These are phyloP conservation scores for Xenopus borealis DNA, from an alignment of 2,113 vertebrate species.

Conservation along the genomic window DNA sequence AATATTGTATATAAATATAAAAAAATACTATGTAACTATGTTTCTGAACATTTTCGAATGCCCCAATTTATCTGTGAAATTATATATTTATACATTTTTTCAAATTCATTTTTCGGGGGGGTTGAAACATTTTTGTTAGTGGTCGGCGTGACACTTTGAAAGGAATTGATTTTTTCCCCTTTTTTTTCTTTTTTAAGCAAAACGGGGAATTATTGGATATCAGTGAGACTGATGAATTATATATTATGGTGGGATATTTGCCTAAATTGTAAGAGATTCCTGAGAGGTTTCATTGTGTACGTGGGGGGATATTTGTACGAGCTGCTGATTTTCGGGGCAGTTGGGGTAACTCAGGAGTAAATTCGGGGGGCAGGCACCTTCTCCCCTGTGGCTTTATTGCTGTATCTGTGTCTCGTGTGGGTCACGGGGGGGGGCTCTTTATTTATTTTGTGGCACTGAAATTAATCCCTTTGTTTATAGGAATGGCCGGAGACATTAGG, in stretches of 20 bases:
- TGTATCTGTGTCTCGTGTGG: too few species aligned
- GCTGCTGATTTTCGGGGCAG: not conserved
- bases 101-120: too few species aligned
- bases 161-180: constrained; percentile 49
- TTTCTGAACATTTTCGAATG: too few species aligned
- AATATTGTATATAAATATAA: too few species aligned
- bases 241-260: constrained; percentile 55
- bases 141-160: constrained; percentile 29
- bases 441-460: too few species aligned
- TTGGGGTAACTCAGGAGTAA: not conserved
- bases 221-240: constrained; percentile 63
- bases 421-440: too few species aligned
- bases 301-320: not conserved
- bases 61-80: too few species aligned
- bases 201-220: constrained; percentile 58
- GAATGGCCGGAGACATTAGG: too few species aligned
- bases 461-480: too few species aligned
- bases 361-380: not conserved
- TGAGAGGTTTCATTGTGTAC: constrained; percentile 17
- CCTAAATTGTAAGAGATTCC: constrained; percentile 54
- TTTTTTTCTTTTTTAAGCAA: constrained; percentile 55
- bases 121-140: not conserved
- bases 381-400: too few species aligned
- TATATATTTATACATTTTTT: too few species aligned
- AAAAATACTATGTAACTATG: too few species aligned